Conservation (phyloP, 2,113 vertebrate genomes). For the Sula dactylatra region DNA sequence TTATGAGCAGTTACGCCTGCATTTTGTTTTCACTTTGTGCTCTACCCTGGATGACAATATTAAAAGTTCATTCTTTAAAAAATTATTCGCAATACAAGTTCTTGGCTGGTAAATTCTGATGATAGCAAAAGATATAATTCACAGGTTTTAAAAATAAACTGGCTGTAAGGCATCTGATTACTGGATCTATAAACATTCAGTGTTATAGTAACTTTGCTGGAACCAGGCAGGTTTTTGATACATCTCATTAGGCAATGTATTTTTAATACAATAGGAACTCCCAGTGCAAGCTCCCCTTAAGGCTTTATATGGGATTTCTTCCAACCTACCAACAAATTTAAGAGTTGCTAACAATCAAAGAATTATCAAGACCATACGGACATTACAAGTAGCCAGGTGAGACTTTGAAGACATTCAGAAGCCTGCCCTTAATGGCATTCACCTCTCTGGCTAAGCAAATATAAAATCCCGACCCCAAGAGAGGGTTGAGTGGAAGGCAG, state of each 20-base stretch:
- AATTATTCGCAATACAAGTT: background rate
- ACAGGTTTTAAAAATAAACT: constrained; percentile 19
- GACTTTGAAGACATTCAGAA: background rate
- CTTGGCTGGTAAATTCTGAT: background rate
- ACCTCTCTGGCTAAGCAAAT: background rate
- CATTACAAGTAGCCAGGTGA: background rate
- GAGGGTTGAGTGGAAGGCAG: background rate
- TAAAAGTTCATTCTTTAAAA: background rate
- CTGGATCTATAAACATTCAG: background rate
- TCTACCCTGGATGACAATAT: background rate
- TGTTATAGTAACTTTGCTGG: background rate
- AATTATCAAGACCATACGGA: background rate
- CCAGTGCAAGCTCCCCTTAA: background rate
- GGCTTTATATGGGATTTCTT: background rate
- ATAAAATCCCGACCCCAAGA: background rate
- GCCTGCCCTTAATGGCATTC: background rate
- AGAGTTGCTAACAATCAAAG: background rate
- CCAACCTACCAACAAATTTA: background rate
- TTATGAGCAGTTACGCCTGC: background rate
- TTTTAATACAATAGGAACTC: constrained; percentile 9
- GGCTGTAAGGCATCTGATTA: background rate
- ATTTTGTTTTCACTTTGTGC: background rate
- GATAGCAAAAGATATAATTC: background rate
- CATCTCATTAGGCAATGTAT: background rate
- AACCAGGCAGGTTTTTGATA: background rate